These are phyloP conservation scores for Julus scanicus DNA, from an alignment of 2,888 invertebrate genomes.

Conservation along the genomic window DNA sequence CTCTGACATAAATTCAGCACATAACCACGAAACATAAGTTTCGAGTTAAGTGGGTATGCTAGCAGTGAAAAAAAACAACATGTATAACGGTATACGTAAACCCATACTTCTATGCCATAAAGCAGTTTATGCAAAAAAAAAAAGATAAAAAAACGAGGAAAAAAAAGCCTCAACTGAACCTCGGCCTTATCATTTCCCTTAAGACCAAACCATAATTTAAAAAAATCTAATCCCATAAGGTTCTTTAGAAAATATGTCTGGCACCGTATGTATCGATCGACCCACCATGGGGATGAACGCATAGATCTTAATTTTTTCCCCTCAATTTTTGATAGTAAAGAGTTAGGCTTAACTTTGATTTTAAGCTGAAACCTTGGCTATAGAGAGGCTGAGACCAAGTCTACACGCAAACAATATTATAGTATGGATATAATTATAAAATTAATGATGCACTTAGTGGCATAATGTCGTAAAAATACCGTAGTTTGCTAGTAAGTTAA, in stretches of 20 bases:
- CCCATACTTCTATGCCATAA: background rate
- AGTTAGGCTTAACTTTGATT: background rate
- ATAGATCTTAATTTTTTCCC: background rate
- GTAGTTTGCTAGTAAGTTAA: no score
- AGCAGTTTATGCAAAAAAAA: background rate
- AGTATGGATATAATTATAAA: no score
- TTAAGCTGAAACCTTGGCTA: background rate
- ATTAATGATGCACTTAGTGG: no score
- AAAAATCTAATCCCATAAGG: conserved; percentile 27
- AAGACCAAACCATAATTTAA: conserved; percentile 33
- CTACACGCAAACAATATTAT: no score
- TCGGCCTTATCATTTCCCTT: conserved; percentile 12
- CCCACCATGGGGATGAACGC: conserved; percentile 16
- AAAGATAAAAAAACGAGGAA: background rate
- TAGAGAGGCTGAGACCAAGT: no score
- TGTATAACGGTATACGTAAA: background rate
- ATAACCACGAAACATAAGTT: conserved; percentile 33
- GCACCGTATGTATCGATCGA: conserved; percentile 11
- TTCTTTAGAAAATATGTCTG: conserved; percentile 33
- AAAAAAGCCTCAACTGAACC: background rate
- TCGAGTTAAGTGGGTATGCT: conserved; percentile 20
- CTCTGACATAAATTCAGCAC: background rate
- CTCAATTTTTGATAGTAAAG: background rate
- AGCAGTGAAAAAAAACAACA: conserved; percentile 1
- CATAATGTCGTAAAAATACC: no score